phyloP scores from a whole-genome alignment of 2,113 vertebrate genomes.

The Sterna hirundo region DNA sequence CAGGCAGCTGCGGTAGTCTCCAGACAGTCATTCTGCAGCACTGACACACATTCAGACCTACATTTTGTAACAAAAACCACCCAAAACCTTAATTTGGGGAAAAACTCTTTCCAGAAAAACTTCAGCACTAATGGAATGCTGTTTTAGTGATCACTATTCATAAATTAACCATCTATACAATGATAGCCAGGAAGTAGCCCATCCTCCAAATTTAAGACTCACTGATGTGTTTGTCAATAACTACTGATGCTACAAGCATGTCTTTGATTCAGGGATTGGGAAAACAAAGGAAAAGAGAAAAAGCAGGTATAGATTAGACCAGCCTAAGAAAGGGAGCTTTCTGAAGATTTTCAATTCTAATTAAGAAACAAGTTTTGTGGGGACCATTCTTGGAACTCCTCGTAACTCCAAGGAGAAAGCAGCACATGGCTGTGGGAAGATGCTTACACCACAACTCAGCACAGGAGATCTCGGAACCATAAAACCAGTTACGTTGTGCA shows the following conservation, averaged over 20 bases:
- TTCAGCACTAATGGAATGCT: background rate
- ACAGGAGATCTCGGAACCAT: background rate
- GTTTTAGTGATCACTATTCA: background rate
- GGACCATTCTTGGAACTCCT: fast-evolving
- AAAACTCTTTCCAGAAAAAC: background rate
- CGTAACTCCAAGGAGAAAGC: background rate
- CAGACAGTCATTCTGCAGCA: background rate
- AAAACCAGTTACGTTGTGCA: background rate
- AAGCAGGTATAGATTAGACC: background rate
- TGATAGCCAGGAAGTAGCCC: background rate
- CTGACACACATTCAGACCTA: background rate
- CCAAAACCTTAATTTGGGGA: background rate
- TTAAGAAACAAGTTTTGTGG: background rate
- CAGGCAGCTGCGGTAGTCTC: background rate
- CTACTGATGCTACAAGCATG: background rate
- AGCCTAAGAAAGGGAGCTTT: background rate
- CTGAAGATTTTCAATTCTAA: background rate
- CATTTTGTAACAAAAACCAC: background rate
- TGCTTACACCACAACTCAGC: background rate
- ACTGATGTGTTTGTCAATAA: background rate
- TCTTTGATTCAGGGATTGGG: background rate
- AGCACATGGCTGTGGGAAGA: background rate
- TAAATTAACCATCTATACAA: background rate
- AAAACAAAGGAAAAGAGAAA: background rate
- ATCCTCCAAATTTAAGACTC: background rate